Base-by-base conservation (phyloP, 37 sponge, comb jelly and placozoan genomes). In the Spongilla lacustris region DNA sequence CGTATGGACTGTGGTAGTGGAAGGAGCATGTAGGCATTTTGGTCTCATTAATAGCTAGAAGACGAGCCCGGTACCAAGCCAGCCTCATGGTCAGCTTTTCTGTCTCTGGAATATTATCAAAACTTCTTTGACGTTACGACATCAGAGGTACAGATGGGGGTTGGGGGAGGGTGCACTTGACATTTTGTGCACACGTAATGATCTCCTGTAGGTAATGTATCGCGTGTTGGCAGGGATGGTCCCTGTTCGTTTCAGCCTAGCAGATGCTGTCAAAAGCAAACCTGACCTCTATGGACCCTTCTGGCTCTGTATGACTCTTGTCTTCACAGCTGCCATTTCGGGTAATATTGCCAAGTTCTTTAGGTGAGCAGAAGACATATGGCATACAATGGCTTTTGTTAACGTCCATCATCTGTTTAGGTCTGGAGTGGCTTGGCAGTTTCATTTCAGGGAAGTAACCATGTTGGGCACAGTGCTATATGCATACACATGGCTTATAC, bases 251-350 rank as follows among this genome's bases (percentile, higher is more conserved):
- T 32, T 58, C 25, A 87, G 73, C 26, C 85, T 90, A 17, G 75
- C 86, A 19, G 89, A 89, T 31, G 69, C 35, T 4, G 37, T 94
- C 26, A 46, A 73, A n/a, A 82, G 84, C 0, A 78, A 78, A 17
- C 91, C 92, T 71, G 96, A 96, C 83, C 71, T 89, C 37, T 88
- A 89, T 77, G 97, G 97, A 8, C 97, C 97, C 11, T 87, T 97
- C 74, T 97, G 97, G 97, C 76, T 97, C 13, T 93, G 94, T 24
- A 85, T 92, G 67, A 97, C 97, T 23, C 89, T 97, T 19, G 83
- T 94, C 23, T 83, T 94, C 76, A 86, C 91, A 2, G 89, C 90
- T 78, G 92, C 95, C 21, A 78, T 95, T 9, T 84, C 89, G 77
- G 95, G 95, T 14, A 95, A 95, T 66, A 76, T 95, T 46, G 87